Base-by-base conservation (phyloP, 2,888 invertebrate species). In the Orthosia incerta region DNA sequence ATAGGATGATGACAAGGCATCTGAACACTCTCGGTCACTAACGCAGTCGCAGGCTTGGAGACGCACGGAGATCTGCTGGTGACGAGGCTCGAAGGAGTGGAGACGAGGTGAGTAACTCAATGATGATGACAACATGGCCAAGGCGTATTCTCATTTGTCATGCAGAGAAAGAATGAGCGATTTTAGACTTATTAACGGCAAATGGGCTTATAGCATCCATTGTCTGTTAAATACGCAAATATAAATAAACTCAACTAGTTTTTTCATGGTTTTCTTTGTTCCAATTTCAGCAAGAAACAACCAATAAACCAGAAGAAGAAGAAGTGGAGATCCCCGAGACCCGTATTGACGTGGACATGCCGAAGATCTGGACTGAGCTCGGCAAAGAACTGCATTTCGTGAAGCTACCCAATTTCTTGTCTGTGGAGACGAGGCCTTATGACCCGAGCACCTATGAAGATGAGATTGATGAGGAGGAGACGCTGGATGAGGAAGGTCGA, bases 391-490 rank as follows among this genome's bases (percentile, higher is more conserved):
- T 99, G 88, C 99, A 99, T 93, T 99, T 99, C 88, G 99, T 99
- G 0, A 99, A 99, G 92, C 95, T 99, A 74, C 99, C 99, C 3
- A 99, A 99, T 95, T 99, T 99, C 94, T 97, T 99, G 89, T 99
- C 99, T 0, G 99, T 99, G 56, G 99, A 99, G 93, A 99, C 99
- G 0, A 97, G 99, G 81, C 99, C 99, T 0, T 99, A 99, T 91
- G 99, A 99, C 91, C 97, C 98, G 0, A 98, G 97, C 78, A 98
- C 99, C 0, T 99, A 99, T 92, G 99, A 99, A 92, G 99, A 99
- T 94, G 99, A 99, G 96, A 99, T 99, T 84, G 99, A 99, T 91
- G 99, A 99, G 88, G 99, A 99, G 92, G 99, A 99, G 93, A 99
- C 99, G 0, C 95, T 99, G 86, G 99, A 99, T 91, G 99, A 99